Evolutionary conservation across 2,113 vertebrate genomes (phyloP).

Genomic region (Suricata suricatta): DNA sequence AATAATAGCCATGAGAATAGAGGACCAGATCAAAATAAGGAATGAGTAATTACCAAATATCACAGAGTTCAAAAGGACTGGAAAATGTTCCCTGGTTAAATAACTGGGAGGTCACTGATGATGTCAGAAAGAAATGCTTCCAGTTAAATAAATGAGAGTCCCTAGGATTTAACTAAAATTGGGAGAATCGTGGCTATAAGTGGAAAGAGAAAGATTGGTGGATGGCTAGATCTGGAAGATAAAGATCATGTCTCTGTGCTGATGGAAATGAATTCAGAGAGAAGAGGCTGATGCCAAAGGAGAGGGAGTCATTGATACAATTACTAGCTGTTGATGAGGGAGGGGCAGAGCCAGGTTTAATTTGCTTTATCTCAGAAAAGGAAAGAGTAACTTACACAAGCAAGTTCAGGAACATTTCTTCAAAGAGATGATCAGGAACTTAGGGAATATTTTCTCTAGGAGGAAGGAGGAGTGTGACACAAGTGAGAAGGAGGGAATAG

Average conservation of each 20-base stretch:
- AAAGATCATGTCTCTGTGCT: neutral
- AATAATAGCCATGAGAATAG: neutral
- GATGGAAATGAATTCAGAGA: neutral
- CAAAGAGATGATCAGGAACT: neutral
- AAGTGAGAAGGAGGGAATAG: neutral
- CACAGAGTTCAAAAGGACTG: neutral
- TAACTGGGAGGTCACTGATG: neutral
- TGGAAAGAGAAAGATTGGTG: neutral
- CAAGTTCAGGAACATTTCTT: neutral
- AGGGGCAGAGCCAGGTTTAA: neutral
- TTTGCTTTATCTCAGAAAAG: neutral
- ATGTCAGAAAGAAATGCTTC: neutral
- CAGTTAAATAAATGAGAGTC: conserved; percentile 1
- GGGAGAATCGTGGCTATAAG: neutral
- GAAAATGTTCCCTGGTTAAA: neutral
- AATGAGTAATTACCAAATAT: neutral
- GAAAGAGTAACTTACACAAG: neutral
- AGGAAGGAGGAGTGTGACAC: neutral
- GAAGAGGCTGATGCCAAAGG: neutral
- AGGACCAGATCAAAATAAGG: neutral
- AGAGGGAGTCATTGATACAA: neutral
- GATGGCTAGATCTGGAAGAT: neutral
- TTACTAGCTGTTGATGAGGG: neutral
- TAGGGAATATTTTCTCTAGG: neutral
- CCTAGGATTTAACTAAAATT: neutral